Base-by-base conservation (phyloP, 1,140 invertebrate species). In the Paracyclopina nana region DNA sequence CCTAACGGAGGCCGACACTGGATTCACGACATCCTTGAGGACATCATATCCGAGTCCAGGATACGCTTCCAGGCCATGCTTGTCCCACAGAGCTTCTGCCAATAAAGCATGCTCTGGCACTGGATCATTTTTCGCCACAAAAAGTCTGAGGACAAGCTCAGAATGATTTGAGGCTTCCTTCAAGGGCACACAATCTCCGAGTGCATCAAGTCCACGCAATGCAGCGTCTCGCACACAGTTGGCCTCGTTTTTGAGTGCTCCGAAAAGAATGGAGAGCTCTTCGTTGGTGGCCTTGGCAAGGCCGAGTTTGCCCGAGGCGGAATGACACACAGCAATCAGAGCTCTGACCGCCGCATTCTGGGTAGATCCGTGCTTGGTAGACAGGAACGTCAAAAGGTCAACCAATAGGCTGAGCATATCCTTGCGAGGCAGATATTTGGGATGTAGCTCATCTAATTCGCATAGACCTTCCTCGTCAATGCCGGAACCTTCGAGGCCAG, bases 381-480 rank as follows among this genome's bases (percentile, higher is more conserved):
- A 66, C n/a, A 49, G 55, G 66, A 70, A 60, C 72, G 77, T 74
- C 57, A 90, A 82, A 4, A 91, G 67, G 53, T 84, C 71, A 29
- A 91, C 73, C 8, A 91, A 67, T 14, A 87, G 63, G 40, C 76
- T 66, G 56, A 90, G 77, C 70, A 94, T 80, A 52, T 83, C 74
- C 57, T 74, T 72, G 40, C 79, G 69, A 3, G 88, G 87, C 53
- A 92, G 67, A 34, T 81, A 72, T 45, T 70, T 66, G 0, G 86
- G 85, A 66, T 83, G 73, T 46, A 73, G 70, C 38, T 72, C 60
- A 55, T 77, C 56, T 27, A 55, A 42, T 12, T 44, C 12, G 16
- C 54, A 53, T 11, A 38, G 31, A 9, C 53, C 54, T 45, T 53
- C 49, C 54, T 48, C 55, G 48, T 38, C 38, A 46, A 46, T 9